Conservation (phyloP, 2,888 invertebrate genomes). For the Panopea generosa region DNA sequence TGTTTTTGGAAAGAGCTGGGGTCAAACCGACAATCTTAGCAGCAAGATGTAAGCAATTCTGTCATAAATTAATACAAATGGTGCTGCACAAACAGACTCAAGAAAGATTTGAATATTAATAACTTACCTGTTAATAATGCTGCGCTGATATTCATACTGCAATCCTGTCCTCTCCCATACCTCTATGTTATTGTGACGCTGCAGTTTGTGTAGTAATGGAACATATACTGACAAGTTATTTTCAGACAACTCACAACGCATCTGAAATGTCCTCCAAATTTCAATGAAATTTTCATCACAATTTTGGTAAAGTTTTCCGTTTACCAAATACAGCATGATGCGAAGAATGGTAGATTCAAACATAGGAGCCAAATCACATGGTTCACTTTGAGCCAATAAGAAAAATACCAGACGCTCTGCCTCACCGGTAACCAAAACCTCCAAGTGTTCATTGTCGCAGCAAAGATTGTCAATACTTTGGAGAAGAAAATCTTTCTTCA, state of each 20-base stretch:
- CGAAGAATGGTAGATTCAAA: conserved; percentile 72
- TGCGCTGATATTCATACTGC: conserved; percentile 68
- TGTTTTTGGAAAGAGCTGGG: too few species aligned
- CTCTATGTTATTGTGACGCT: conserved; percentile 27
- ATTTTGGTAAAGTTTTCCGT: conserved; percentile 70
- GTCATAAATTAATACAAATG: too few species aligned
- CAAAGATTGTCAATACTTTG: conserved; percentile 70
- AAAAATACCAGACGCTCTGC: conserved; percentile 64
- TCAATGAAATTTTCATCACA: conserved; percentile 68
- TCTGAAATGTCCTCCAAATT: conserved; percentile 65
- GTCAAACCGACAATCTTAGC: too few species aligned
- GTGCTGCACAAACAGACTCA: too few species aligned
- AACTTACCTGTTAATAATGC: conserved; percentile 67
- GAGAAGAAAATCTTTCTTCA: conserved; percentile 71
- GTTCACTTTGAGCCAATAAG: conserved; percentile 56
- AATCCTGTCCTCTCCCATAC: conserved; percentile 60
- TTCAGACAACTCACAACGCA: conserved; percentile 50
- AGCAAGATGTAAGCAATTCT: too few species aligned
- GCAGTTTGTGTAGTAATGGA: conserved; percentile 11
- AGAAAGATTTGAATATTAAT: too few species aligned
- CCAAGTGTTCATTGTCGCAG: conserved; percentile 56
- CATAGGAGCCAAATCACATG: conserved; percentile 63
- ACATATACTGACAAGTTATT: conserved; percentile 35
- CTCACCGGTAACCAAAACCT: conserved; percentile 67
- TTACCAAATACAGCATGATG: conserved; percentile 70